These are phyloP conservation scores for Sorex fumeus DNA, from an alignment of 2,113 vertebrate species.

Conservation along the genomic window DNA sequence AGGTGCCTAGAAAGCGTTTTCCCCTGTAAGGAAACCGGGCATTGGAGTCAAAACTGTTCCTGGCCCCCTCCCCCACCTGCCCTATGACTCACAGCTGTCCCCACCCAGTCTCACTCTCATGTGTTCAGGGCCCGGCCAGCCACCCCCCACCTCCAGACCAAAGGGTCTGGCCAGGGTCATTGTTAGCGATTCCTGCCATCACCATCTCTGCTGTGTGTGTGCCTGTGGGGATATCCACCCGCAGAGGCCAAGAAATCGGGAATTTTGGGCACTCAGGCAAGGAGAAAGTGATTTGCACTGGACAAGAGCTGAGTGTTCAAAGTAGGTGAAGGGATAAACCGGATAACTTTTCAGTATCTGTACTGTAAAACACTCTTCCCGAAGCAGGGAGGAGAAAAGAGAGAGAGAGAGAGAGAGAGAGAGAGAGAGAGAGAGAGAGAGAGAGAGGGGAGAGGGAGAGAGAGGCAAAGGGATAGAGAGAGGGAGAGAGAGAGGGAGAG, in stretches of 20 bases:
- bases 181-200: slow-evolving; percentile 70
- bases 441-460: too few species aligned
- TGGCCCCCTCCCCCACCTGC: slow-evolving; percentile 62
- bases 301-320: too few species aligned
- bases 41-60: slow-evolving; percentile 84
- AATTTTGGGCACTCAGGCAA: slow-evolving; percentile 68
- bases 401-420: too few species aligned
- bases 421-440: too few species aligned
- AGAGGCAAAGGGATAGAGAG: too few species aligned
- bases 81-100: background rate
- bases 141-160: slow-evolving; percentile 58
- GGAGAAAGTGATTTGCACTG: too few species aligned
- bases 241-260: slow-evolving; percentile 67
- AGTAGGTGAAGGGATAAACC: too few species aligned
- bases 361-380: too few species aligned
- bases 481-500: too few species aligned
- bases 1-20: slow-evolving; percentile 87
- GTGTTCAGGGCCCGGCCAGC: slow-evolving; percentile 69
- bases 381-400: too few species aligned
- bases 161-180: slow-evolving; percentile 77
- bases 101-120: slow-evolving; percentile 55
- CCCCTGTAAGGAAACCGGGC: slow-evolving; percentile 83
- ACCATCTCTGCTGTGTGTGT: background rate
- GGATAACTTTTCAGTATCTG: too few species aligned
- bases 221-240: slow-evolving; percentile 69